These are phyloP conservation scores for Nasonia vitripennis DNA, from an alignment of 1,140 invertebrate species.

Conservation along the genomic window DNA sequence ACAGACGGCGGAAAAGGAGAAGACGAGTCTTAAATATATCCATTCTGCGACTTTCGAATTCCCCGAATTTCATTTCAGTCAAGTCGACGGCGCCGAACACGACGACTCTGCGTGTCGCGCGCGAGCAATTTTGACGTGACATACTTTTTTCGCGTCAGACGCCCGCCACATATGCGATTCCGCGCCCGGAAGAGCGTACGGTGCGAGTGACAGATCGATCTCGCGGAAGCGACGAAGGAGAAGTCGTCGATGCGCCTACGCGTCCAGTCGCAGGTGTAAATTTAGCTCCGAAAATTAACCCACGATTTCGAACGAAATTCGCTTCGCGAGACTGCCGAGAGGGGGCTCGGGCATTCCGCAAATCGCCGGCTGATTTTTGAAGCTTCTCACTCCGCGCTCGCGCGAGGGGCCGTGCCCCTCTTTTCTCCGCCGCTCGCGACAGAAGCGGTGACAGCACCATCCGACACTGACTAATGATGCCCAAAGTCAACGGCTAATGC, in stretches of 20 bases:
- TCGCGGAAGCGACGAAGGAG: too few species aligned
- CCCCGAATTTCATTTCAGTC: slow-evolving; percentile 45
- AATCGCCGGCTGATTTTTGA: slow-evolving; percentile 55
- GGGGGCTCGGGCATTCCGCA: slow-evolving; percentile 36
- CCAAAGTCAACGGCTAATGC: slow-evolving; percentile 63
- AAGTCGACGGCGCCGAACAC: not conserved
- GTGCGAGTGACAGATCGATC: slow-evolving; percentile 18
- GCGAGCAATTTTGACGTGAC: slow-evolving; percentile 32
- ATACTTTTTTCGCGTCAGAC: slow-evolving; percentile 41
- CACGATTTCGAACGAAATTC: not conserved
- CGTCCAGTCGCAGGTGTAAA: too few species aligned
- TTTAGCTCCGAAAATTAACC: not conserved
- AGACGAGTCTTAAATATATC: slow-evolving; percentile 30
- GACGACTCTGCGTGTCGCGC: not conserved
- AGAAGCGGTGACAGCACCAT: slow-evolving; percentile 62
- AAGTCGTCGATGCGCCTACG: too few species aligned
- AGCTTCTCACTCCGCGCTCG: not conserved
- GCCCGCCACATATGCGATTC: not conserved
- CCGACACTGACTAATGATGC: slow-evolving; percentile 66
- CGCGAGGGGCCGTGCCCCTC: slow-evolving; percentile 17
- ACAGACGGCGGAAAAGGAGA: not conserved
- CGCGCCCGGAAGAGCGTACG: not conserved
- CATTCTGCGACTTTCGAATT: slow-evolving; percentile 39
- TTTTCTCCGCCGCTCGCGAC: not conserved
- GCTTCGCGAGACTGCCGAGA: not conserved